Base-by-base conservation (phyloP, 1,140 invertebrate species). In the Drosophila punjabiensis region DNA sequence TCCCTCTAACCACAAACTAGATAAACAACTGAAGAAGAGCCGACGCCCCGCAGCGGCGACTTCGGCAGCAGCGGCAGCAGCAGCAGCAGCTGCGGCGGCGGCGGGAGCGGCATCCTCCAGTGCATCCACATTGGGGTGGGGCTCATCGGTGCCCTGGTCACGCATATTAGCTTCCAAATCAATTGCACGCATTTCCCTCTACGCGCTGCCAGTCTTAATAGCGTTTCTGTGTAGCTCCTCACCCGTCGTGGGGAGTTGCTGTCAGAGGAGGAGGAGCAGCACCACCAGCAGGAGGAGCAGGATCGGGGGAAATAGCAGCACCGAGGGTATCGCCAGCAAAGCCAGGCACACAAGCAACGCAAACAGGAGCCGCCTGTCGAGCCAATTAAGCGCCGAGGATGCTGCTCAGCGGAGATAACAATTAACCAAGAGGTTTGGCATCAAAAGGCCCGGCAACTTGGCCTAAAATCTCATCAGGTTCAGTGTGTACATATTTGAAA, bases 131-230 rank as follows among this genome's bases (percentile, higher is more conserved):
- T 13, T 39, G 64, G 56, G 55, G 5, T 60, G 67, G 55, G 45
- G 70, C 70, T 77, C 70, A 69, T 74, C 68, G 60, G 68, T 52
- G 59, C 63, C 60, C 83, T 82, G 84, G 83, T 82, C 83, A 80
- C 65, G 77, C 74, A 84, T 85, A 89, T 89, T 89, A 85, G 85
- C 78, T 56, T 69, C 61, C 70, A 73, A 79, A 81, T 80, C 86
- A 89, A 90, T 90, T 77, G 86, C 76, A 90, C 86, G 87, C 87
- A 91, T 86, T 58, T 86, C 86, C 62, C 79, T 90, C 43, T 91
- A 90, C 76, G 87, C 87, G 60, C 64, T 90, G 84, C 89, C 89
- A 53, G 84, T 92, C 68, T 76, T 91, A 91, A 92, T 91, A 89
- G 84, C 89, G 66, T 92, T 91, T 85, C 89, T 91, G 67, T 92